Evolutionary conservation across 2,113 vertebrate species (phyloP), one percentile per base, ranked within the genome.

Genomic region (Antechinus flavipes): DNA sequence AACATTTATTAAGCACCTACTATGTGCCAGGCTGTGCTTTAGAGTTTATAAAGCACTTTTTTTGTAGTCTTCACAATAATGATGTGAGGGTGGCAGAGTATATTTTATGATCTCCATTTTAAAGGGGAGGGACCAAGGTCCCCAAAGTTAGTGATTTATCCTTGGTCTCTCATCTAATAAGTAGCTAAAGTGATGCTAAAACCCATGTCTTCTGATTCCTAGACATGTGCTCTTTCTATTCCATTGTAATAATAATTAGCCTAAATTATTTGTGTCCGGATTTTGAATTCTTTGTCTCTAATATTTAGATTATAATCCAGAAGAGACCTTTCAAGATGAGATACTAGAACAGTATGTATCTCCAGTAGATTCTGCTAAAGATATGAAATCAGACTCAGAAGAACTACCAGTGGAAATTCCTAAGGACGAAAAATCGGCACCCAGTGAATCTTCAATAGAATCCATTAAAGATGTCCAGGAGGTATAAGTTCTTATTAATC

Each of bases 381-480:
- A 97, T 96, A 94, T 98, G 91, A 96, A 97, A 46, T 97, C 98
- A 95, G 94, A 89, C 93, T 2, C 95, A 95, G 97, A 98, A 94
- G 90, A 96, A 91, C 96, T 97, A 3, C 96, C 98, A 94, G 96
- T 58, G 96, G 98, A 98, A 90, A 47, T 97, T 68, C 96, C 92
- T 97, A 98, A 96, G 97, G 96, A 98, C 61, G 95, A 54, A 24
- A 42, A 97, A 58, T 98, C 98, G 0, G 95, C 97, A 96, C 96
- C 92, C 27, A 97, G 98, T 91, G 97, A 98, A 97, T 98, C 98
- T 94, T 97, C 98, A 90, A 97, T 97, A 92, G 97, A 98, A 96
- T 97, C 98, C 93, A 2, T 93, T 96, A 98, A 98, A 92, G 97
- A 98, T 95, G 96, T 96, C 50, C 98, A 97, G 50, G 97, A 98